Percentiles rank a stretch among this genome's conserved stretches.
Conservation (phyloP, 35 echinoderm and acorn worm species). For the Acanthaster planci region DNA sequence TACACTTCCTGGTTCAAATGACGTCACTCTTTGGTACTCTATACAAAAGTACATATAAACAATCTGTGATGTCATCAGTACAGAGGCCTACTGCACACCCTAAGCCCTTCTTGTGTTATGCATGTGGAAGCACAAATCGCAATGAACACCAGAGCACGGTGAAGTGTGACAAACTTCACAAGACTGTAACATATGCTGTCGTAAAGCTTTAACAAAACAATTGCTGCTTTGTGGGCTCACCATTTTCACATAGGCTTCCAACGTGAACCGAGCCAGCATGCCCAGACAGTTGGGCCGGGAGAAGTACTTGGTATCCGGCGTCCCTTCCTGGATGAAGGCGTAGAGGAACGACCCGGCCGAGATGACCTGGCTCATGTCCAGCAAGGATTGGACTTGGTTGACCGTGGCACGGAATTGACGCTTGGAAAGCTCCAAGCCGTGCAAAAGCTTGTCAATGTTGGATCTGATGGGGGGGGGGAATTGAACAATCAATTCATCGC, state of each 20-base stretch:
- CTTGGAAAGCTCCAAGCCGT: slow-evolving; percentile 79
- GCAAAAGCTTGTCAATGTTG: slow-evolving; percentile 67
- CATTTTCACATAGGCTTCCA: slow-evolving; percentile 95
- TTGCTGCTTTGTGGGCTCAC: slow-evolving; percentile 30
- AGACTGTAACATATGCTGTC: too few relatives aligned
- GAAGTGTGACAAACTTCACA: too few relatives aligned
- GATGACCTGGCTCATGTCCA: slow-evolving; percentile 96
- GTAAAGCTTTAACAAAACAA: too few relatives aligned
- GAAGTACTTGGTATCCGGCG: slow-evolving; percentile 82
- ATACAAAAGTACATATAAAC: too few relatives aligned
- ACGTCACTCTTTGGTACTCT: too few relatives aligned
- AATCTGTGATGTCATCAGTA: too few relatives aligned
- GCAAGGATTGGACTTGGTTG: slow-evolving; percentile 79
- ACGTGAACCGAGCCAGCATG: slow-evolving; percentile 79
- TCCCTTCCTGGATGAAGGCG: slow-evolving; percentile 92
- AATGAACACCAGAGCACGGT: too few relatives aligned
- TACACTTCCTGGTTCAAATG: too few relatives aligned
- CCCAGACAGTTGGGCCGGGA: slow-evolving; percentile 85
- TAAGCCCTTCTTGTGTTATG: too few relatives aligned
- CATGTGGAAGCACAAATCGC: too few relatives aligned
- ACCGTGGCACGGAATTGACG: slow-evolving; percentile 80
- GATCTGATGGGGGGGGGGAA: slow-evolving; percentile 29
- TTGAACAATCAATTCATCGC: not conserved
- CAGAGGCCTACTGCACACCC: too few relatives aligned
- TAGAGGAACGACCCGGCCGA: slow-evolving; percentile 97